Percentiles rank a stretch among this genome's conserved stretches.
Conservation (phyloP, 2,797 vertebrate genomes). For the Masticophis lateralis region DNA sequence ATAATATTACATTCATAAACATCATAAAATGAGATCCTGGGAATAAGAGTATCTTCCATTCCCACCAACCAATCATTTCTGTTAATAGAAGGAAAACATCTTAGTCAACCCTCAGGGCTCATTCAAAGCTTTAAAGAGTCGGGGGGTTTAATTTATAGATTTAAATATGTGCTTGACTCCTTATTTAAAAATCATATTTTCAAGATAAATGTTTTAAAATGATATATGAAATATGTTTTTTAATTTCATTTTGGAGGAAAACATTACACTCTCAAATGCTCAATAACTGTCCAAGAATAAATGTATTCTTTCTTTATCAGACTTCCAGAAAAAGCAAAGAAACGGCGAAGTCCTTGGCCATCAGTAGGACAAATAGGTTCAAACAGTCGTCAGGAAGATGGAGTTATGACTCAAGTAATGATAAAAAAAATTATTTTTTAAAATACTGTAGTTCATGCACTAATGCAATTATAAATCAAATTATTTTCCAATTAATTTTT, state of each 20-base stretch:
- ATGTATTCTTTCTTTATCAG: constrained; percentile 53
- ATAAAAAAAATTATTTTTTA: constrained; percentile 31
- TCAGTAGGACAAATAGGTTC: constrained; percentile 43
- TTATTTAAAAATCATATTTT: background rate
- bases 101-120: background rate
- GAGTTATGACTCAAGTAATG: constrained; percentile 59
- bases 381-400: constrained; percentile 56
- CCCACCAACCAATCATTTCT: background rate
- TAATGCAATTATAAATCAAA: background rate
- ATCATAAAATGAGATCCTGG: background rate
- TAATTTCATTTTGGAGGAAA: background rate
- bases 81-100: background rate
- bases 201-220: background rate
- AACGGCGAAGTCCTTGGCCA: constrained; percentile 60
- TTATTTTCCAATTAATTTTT: background rate
- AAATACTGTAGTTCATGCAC: constrained; percentile 6
- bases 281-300: background rate
- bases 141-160: background rate
- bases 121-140: background rate
- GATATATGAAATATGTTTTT: background rate
- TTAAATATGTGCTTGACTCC: background rate
- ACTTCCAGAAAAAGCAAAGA: constrained; percentile 64
- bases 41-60: background rate
- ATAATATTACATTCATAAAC: background rate
- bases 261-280: background rate